Evolutionary conservation across 2,888 invertebrate species (phyloP).

Genomic region (Tillus elongatus): DNA sequence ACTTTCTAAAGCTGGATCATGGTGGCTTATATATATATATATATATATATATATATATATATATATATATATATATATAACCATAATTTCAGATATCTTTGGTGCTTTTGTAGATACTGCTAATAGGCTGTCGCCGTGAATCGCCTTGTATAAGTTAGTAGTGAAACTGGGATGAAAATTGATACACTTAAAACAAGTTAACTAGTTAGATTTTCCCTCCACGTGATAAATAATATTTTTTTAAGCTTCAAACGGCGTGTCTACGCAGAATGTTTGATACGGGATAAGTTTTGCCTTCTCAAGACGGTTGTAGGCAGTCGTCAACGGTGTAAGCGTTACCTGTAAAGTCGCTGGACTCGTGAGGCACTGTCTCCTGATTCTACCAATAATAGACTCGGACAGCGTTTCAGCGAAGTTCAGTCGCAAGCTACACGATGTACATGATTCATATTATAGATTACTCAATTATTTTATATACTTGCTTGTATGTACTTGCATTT

Average conservation of each 20-base stretch:
- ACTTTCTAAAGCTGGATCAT: too few relatives aligned
- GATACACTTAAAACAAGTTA: constrained; percentile 23
- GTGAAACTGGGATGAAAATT: constrained; percentile 21
- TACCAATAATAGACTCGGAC: background rate
- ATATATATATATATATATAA: too few relatives aligned
- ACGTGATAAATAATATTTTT: constrained; percentile 40
- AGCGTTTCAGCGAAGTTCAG: constrained; percentile 15
- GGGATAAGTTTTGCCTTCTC: constrained; percentile 35
- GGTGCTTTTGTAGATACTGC: too few relatives aligned
- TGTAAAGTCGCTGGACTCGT: constrained; percentile 30
- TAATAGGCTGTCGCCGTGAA: too few relatives aligned
- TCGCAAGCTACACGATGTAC: constrained; percentile 44
- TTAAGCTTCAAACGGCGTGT: constrained; percentile 32
- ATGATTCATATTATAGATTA: constrained; percentile 41
- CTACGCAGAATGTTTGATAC: constrained; percentile 29
- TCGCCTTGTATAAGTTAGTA: constrained; percentile 24
- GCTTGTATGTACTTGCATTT: constrained; percentile 43
- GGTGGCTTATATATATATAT: too few relatives aligned
- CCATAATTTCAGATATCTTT: too few relatives aligned
- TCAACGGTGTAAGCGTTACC: constrained; percentile 39
- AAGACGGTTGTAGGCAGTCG: constrained; percentile 29
- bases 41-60: too few relatives aligned
- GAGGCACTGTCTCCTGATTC: constrained; percentile 19
- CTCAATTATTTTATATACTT: constrained; percentile 45
- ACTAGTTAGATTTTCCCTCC: constrained; percentile 33